Conservation (phyloP, 1,140 invertebrate genomes). For the Sarcophaga bullata region DNA sequence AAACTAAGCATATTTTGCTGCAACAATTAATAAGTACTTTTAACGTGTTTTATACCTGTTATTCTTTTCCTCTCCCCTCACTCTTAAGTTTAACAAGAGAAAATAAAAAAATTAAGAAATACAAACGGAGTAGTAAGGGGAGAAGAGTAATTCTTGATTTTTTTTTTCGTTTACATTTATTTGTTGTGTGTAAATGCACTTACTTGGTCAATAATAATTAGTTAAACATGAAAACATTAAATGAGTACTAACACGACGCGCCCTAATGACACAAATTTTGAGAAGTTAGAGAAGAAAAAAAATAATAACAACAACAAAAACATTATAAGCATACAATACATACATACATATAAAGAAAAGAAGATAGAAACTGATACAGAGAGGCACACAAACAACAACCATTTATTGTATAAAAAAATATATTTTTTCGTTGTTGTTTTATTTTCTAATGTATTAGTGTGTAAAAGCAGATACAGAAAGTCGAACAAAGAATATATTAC, state of each 20-base stretch:
- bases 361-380: slow-evolving; percentile 9
- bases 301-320: background rate
- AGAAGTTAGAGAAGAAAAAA: background rate
- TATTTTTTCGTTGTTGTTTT: too few species aligned
- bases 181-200: background rate
- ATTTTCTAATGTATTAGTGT: too few species aligned
- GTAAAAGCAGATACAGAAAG: too few species aligned
- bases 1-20: slow-evolving; percentile 10
- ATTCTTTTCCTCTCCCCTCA: background rate
- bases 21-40: background rate
- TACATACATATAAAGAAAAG: background rate
- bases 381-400: too few species aligned
- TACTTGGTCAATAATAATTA: slow-evolving; percentile 40
- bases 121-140: too few species aligned
- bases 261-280: slow-evolving; percentile 43
- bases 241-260: slow-evolving; percentile 1
- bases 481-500: too few species aligned
- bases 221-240: slow-evolving; percentile 5
- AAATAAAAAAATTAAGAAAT: too few species aligned
- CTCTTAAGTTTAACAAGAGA: too few species aligned
- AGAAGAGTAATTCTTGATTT: too few species aligned
- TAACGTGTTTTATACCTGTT: background rate
- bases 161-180: too few species aligned
- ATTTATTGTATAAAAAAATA: too few species aligned
- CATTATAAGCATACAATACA: background rate